Evolutionary conservation across 1,140 invertebrate species (phyloP), one percentile per base, ranked within the genome.

Genomic region (Atta colombica): DNA sequence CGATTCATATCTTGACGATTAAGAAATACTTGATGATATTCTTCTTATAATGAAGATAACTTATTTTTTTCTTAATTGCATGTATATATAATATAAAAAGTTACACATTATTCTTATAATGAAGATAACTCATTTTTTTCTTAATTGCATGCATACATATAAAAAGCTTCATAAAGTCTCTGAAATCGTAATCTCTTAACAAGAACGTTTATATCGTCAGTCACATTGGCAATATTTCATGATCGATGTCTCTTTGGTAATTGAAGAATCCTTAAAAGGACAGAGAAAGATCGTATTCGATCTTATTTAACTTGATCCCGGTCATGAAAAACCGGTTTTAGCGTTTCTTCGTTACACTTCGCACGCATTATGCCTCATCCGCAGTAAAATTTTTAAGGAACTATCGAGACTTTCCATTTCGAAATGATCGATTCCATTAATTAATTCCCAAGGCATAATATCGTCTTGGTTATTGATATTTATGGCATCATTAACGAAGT

Each of bases 261-360:
- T 28, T 69, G 49, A 39, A 81, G 65, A 51, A 81, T 69, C 65
- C 51, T 69, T 69, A 69, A 69, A 71, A 58, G 49, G 65, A 81
- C 77, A 16, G 31, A 45, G 49, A 81, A 69, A 18, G 51, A 81
- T 81, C 39, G 49, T 45, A 21, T 68, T 81, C 49, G 77, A 69
- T 69, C 65, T 81, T 81, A 69, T 69, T 81, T 69, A 69, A 81
- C 28, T 69, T 69, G 65, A 49, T 18, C n/a, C n/a, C 78, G 65
- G 66, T 81, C 66, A 55, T 69, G 51, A 81, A 55, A 69, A 51
- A 81, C 63, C 77, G 77, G 63, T 81, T 77, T 45, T n/a, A 55
- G 5, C 49, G 71, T 74, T 81, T 60, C 78, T 58, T 69, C 65
- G 51, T 71, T 81, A 18, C 51, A 55, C 16, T 81, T 71, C 18